A percentile compares a stretch with the other conserved stretches of the same genome.
These are phyloP conservation scores for Sarcophaga variegata DNA, from an alignment of 2,888 invertebrate genomes.

Conservation along the genomic window DNA sequence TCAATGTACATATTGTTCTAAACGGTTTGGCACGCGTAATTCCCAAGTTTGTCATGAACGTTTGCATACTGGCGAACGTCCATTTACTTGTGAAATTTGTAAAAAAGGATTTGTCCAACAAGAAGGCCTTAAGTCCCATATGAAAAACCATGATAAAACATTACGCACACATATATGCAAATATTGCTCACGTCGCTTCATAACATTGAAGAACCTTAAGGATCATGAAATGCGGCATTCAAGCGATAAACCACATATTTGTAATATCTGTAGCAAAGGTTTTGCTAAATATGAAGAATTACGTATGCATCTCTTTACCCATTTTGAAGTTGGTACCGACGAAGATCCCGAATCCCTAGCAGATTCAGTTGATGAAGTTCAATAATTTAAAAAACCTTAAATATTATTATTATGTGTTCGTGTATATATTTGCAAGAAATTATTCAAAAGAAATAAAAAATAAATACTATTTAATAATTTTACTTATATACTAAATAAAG, in stretches of 20 bases:
- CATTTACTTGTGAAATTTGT: conserved; percentile 71
- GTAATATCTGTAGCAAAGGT: conserved; percentile 72
- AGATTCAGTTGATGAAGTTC: not conserved
- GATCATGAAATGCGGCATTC: conserved; percentile 74
- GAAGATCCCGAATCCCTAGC: not conserved
- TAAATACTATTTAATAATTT: too few species aligned
- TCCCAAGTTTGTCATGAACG: conserved; percentile 77
- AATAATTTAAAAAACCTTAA: not conserved
- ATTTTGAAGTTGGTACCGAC: not conserved
- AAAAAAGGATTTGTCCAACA: conserved; percentile 70
- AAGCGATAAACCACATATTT: conserved; percentile 74
- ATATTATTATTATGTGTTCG: too few species aligned
- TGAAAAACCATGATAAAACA: conserved; percentile 74
- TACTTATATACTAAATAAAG: too few species aligned
- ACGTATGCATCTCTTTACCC: conserved; percentile 54
- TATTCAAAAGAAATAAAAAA: too few species aligned
- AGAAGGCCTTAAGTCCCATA: conserved; percentile 73
- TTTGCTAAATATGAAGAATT: conserved; percentile 69
- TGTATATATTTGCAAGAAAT: too few species aligned
- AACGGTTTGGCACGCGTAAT: conserved; percentile 77
- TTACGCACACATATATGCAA: conserved; percentile 72
- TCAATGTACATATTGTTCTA: conserved; percentile 76
- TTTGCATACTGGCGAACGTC: conserved; percentile 73
- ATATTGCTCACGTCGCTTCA: conserved; percentile 73
- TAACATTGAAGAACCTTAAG: conserved; percentile 72